phyloP scores from a whole-genome alignment of 2,888 invertebrate species.

The Drosophila mercatorum region DNA sequence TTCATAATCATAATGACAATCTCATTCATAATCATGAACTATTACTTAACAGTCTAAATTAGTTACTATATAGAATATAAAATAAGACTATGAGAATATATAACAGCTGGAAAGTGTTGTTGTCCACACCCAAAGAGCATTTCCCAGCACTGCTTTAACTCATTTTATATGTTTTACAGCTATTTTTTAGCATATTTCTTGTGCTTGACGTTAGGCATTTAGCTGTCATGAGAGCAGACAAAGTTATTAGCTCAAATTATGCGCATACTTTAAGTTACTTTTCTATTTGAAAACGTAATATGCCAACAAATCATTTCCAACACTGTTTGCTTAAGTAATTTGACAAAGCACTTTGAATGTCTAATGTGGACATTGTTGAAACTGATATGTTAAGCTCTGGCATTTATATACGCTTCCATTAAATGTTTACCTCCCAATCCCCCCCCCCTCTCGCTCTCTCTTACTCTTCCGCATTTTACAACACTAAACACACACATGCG shows the following conservation, averaged over 20 bases:
- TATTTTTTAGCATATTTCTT: neutral
- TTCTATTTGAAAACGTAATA: neutral
- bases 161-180: neutral
- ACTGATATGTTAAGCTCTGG: constrained; percentile 40
- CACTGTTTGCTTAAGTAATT: neutral
- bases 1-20: too few species aligned
- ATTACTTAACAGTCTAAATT: too few species aligned
- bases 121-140: neutral
- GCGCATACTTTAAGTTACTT: neutral
- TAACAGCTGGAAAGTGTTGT: neutral
- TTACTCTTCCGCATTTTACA: neutral
- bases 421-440: neutral
- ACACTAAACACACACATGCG: constrained; percentile 2
- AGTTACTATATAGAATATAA: too few species aligned
- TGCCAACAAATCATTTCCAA: neutral
- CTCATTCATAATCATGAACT: too few species aligned
- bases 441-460: too few species aligned
- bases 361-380: constrained; percentile 30
- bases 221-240: neutral
- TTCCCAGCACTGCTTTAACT: neutral
- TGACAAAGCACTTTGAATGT: neutral
- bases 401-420: constrained; percentile 17
- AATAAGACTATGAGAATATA: too few species aligned
- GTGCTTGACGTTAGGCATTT: neutral
- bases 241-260: neutral